Evolutionary conservation across 1,140 invertebrate species (phyloP).

Genomic region (Prorops nasuta): DNA sequence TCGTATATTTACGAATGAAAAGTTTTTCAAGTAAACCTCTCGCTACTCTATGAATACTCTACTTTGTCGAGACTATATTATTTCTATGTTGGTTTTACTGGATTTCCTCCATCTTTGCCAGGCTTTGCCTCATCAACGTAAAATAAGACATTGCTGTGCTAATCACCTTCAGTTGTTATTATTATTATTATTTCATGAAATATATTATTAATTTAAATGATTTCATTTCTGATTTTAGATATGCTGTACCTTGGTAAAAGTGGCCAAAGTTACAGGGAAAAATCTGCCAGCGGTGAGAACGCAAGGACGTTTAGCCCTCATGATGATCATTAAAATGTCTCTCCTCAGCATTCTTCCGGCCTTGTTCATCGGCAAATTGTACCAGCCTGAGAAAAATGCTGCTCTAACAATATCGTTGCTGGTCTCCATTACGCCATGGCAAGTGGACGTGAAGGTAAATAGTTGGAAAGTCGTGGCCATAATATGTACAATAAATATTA

Average conservation of each 20-base stretch:
- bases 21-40: too few species aligned
- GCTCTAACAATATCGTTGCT: slow-evolving; percentile 15
- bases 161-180: slow-evolving; percentile 5
- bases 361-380: slow-evolving; percentile 9
- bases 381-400: slow-evolving; percentile 20
- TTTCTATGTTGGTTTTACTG: too few species aligned
- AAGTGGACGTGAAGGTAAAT: slow-evolving; percentile 25
- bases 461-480: slow-evolving; percentile 14
- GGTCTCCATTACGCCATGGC: slow-evolving; percentile 21
- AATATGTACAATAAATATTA: slow-evolving; percentile 16
- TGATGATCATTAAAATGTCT: slow-evolving; percentile 12
- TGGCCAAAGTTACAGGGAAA: slow-evolving; percentile 18
- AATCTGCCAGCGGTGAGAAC: slow-evolving; percentile 22
- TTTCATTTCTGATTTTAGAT: too few species aligned
- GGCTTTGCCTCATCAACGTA: slow-evolving; percentile 16
- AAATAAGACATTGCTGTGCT: slow-evolving; percentile 15
- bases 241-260: too few species aligned
- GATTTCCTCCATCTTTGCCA: too few species aligned
- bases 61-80: too few species aligned
- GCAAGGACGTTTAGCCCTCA: slow-evolving; percentile 18
- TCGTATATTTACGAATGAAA: too few species aligned
- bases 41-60: too few species aligned
- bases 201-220: too few species aligned
- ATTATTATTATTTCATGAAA: too few species aligned
- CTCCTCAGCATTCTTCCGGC: slow-evolving; percentile 12